Evolutionary conservation across 2,797 vertebrate species (phyloP).

Genomic region (Epinephelus malabaricus): DNA sequence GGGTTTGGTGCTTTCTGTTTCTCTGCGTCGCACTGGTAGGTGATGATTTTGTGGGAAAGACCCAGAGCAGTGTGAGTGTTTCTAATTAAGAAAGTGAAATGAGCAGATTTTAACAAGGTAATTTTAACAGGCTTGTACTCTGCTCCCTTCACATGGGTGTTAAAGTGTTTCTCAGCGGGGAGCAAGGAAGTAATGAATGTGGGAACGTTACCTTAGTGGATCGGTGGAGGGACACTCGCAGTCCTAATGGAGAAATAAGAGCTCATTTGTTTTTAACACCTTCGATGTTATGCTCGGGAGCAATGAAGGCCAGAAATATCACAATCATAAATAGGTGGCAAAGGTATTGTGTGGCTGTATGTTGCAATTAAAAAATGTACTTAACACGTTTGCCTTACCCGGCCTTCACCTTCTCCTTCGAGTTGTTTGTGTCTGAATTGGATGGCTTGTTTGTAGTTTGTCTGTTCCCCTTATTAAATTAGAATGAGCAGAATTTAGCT

Average conservation of each 20-base stretch:
- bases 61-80: slow-evolving; percentile 54
- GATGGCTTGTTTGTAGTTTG: slow-evolving; percentile 39
- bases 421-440: slow-evolving; percentile 39
- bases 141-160: slow-evolving; percentile 71
- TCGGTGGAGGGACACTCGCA: neutral
- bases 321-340: slow-evolving; percentile 17
- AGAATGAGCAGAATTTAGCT: slow-evolving; percentile 52
- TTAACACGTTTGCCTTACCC: slow-evolving; percentile 21
- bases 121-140: slow-evolving; percentile 61
- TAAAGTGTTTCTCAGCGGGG: slow-evolving; percentile 75
- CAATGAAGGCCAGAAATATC: neutral
- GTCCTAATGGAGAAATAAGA: slow-evolving; percentile 48
- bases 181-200: slow-evolving; percentile 64
- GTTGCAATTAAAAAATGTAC: slow-evolving; percentile 37
- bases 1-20: slow-evolving; percentile 27
- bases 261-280: slow-evolving; percentile 47
- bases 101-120: slow-evolving; percentile 77
- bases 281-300: neutral
- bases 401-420: neutral
- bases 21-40: slow-evolving; percentile 9
- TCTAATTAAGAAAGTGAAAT: slow-evolving; percentile 77
- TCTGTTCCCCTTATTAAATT: slow-evolving; percentile 62
- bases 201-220: slow-evolving; percentile 53
- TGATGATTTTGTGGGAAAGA: slow-evolving; percentile 64
- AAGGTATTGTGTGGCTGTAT: slow-evolving; percentile 10